Base-by-base conservation (phyloP, 2,888 invertebrate genomes). In the Folsomia manolachei region DNA sequence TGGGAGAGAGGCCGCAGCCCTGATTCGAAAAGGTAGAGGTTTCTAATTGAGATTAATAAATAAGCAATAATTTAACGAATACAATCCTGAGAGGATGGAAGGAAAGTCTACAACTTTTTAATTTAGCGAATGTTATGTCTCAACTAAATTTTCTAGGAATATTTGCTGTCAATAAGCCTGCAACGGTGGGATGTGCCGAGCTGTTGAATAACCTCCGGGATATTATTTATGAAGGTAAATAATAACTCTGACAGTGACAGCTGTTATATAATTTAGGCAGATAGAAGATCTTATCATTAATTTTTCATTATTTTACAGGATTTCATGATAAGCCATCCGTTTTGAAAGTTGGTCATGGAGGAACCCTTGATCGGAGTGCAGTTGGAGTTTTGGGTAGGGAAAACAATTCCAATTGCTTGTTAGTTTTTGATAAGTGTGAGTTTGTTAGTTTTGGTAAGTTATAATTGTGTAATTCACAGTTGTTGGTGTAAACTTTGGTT, bases 301-400 rank as follows among this genome's bases (percentile, higher is more conserved):
- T n/a, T n/a, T n/a, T n/a, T n/a, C n/a, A n/a, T n/a, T n/a, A n/a
- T n/a, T n/a, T n/a, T n/a, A n/a, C n/a, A 39, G 39, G 39, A n/a
- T 21, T 21, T 19, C 4, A 4, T n/a, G 62, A 62, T 65, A 73
- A 69, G 1, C 76, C 79, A 1, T 23, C 64, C 9, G n/a, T 72
- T 18, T 53, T 82, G 0, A 78, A 78, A 70, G 72, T 82, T 60
- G 82, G 82, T 1, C 82, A 82, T 78, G 82, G 82, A 1, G 82
- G 82, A n/a, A 82, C 81, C 0, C 73, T 82, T 27, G 82, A 82
- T 73, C 74, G 74, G 39, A 78, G 76, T 27, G 82, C 82, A 1
- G 77, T 79, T 7, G 82, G 82, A 2, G 81, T 82, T 19, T 67
- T 82, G 71, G 81, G 81, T 82, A 67, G 63, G 26, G 64, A 18